These are phyloP conservation scores for Lepilemur septentrionalis DNA, from an alignment of 2,797 vertebrate species.

Conservation along the genomic window DNA sequence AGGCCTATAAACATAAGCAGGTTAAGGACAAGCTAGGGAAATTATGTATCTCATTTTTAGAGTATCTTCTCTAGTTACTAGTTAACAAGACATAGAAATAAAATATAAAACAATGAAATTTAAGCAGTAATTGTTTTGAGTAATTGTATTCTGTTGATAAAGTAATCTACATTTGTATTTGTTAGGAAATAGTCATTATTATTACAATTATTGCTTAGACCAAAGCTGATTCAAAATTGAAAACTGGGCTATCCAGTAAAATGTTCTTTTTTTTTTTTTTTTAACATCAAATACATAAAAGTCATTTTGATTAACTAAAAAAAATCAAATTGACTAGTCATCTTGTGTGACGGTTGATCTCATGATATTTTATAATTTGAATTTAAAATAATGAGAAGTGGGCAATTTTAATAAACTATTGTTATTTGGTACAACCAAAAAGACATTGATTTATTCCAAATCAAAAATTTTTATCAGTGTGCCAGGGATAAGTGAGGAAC, in stretches of 20 bases:
- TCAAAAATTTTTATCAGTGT: background rate
- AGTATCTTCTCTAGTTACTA: background rate
- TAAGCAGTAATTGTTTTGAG: background rate
- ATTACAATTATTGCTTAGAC: background rate
- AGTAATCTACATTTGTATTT: background rate
- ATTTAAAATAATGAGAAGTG: constrained; percentile 12
- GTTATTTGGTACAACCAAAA: background rate
- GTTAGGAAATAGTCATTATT: background rate
- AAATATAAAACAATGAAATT: background rate
- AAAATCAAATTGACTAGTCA: background rate
- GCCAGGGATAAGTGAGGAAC: background rate
- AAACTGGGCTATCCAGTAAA: background rate
- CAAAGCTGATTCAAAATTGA: constrained; percentile 33
- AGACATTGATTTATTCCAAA: background rate
- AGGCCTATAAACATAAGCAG: background rate
- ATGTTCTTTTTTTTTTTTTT: background rate
- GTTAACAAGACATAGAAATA: background rate
- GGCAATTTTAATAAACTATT: constrained; percentile 13
- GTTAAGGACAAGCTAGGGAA: background rate
- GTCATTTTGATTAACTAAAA: background rate
- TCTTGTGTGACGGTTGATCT: background rate
- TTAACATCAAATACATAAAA: background rate
- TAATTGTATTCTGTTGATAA: background rate
- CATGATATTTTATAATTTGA: background rate
- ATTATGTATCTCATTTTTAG: background rate